Percentiles rank a stretch among this genome's conserved stretches.
These are phyloP conservation scores for Anorthoa munda DNA, from an alignment of 2,888 invertebrate species.

Conservation along the genomic window DNA sequence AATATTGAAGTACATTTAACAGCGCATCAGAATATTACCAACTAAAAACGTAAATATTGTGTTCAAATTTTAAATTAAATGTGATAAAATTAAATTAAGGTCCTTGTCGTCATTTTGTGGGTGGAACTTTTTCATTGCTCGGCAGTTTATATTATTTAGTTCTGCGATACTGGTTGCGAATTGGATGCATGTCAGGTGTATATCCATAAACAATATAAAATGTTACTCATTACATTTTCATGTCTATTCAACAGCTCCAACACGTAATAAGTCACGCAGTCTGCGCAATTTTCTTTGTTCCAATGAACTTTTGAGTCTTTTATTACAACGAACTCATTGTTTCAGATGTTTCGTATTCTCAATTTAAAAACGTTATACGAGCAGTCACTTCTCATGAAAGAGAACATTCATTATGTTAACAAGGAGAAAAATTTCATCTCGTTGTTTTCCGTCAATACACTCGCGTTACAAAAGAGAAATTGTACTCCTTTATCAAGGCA, in stretches of 20 bases:
- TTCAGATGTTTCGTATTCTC: constrained; percentile 19
- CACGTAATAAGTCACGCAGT: constrained; percentile 12
- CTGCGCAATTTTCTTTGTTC: constrained; percentile 5
- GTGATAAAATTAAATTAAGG: too few relatives aligned
- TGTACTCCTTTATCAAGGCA: constrained; percentile 38
- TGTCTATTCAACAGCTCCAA: neutral
- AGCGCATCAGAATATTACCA: too few relatives aligned
- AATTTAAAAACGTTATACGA: constrained; percentile 38
- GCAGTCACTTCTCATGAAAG: constrained; percentile 12
- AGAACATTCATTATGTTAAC: constrained; percentile 39
- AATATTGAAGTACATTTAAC: too few relatives aligned
- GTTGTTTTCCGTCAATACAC: constrained; percentile 45
- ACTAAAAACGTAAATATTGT: too few relatives aligned
- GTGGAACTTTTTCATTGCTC: too few relatives aligned
- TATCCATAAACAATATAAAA: neutral
- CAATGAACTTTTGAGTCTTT: constrained; percentile 14
- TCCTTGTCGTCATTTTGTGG: too few relatives aligned
- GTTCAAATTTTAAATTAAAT: too few relatives aligned
- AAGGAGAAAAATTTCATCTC: constrained; percentile 33
- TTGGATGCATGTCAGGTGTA: neutral
- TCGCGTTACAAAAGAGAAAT: constrained; percentile 45
- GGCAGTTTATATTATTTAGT: too few relatives aligned
- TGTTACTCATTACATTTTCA: neutral
- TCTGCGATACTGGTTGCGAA: neutral
- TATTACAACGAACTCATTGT: constrained; percentile 14